These are phyloP conservation scores for Sternarchorhynchus goeldii DNA, from an alignment of 2,797 vertebrate genomes.

Conservation along the genomic window DNA sequence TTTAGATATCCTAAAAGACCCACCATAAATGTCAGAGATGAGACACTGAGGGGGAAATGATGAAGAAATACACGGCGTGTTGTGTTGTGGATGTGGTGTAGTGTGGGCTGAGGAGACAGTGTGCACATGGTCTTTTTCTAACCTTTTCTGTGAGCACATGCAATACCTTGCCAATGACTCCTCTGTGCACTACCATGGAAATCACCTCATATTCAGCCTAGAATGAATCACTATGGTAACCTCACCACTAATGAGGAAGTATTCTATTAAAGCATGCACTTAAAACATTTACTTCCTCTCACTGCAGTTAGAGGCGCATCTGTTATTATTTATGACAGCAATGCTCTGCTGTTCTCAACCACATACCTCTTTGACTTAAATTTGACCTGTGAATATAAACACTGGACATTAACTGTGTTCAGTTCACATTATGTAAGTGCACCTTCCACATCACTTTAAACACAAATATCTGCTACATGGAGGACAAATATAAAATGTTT, in stretches of 20 bases:
- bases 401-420: neutral
- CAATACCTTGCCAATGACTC: neutral
- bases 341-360: constrained; percentile 15
- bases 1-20: too few species aligned
- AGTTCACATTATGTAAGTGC: too few species aligned
- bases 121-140: neutral
- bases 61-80: neutral
- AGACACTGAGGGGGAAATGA: neutral
- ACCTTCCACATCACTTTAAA: too few species aligned
- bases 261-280: constrained; percentile 36
- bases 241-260: constrained; percentile 44
- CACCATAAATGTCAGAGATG: neutral
- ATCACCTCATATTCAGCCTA: constrained; percentile 40
- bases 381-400: neutral
- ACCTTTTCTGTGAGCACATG: neutral
- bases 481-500: too few species aligned
- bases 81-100: too few species aligned
- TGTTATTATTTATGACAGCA: constrained; percentile 20
- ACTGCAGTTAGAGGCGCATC: constrained; percentile 32
- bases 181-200: constrained; percentile 31
- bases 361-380: constrained; percentile 1
- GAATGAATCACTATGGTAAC: constrained; percentile 45
- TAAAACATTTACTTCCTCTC: constrained; percentile 39
- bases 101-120: neutral
- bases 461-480: too few species aligned